phyloP scores from a whole-genome alignment of 1,140 invertebrate genomes.

The Copidosoma floridanum region DNA sequence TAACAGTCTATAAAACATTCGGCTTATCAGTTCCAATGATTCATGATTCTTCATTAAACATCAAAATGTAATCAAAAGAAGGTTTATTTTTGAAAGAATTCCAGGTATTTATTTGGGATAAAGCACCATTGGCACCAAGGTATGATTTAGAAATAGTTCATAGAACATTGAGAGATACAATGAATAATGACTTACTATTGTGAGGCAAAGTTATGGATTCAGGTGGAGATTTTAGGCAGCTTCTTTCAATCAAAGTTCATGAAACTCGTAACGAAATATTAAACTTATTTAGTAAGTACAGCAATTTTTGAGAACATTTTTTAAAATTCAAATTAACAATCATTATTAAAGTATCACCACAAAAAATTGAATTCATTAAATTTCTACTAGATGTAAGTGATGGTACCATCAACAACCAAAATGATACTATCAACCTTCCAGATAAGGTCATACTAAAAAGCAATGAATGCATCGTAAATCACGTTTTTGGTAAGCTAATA shows the following conservation, averaged over 20 bases:
- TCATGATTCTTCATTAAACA: too few species aligned
- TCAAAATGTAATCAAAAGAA: too few species aligned
- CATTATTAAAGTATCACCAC: conserved; percentile 10
- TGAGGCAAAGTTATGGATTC: neutral
- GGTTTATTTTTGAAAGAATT: too few species aligned
- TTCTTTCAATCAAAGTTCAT: too few species aligned
- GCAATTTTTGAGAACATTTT: conserved; percentile 23
- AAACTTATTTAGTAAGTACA: conserved; percentile 21
- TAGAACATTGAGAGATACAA: neutral
- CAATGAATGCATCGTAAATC: neutral
- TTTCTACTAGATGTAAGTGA: too few species aligned
- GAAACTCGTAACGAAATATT: conserved; percentile 30
- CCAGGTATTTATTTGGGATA: conserved; percentile 39
- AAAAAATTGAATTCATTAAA: too few species aligned
- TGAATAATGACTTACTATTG: neutral
- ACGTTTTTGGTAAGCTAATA: neutral
- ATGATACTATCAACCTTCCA: conserved; percentile 19
- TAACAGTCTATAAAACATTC: too few species aligned
- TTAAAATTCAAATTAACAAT: conserved; percentile 14
- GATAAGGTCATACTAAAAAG: neutral
- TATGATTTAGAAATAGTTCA: neutral
- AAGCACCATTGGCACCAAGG: conserved; percentile 24
- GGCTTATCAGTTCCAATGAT: too few species aligned
- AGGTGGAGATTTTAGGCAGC: too few species aligned
- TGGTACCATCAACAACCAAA: too few species aligned